A percentile compares a stretch with the other conserved stretches of the same genome.
Conservation (phyloP, 2,113 vertebrate species). For the Piprites chloris region DNA sequence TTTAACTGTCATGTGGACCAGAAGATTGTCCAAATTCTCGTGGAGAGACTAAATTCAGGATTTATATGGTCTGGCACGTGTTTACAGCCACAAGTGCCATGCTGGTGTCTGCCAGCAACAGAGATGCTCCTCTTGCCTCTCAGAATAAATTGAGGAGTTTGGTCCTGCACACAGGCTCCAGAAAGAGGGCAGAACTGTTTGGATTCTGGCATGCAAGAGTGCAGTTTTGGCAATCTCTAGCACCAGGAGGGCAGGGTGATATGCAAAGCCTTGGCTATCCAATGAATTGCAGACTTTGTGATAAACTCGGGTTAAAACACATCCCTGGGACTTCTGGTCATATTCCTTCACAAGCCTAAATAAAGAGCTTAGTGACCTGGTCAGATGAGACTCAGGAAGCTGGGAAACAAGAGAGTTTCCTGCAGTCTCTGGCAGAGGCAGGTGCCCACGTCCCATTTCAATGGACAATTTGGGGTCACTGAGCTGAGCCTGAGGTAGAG, state of each 20-base stretch:
- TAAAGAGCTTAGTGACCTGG: background rate
- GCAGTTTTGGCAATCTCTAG: background rate
- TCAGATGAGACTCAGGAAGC: background rate
- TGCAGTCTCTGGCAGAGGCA: background rate
- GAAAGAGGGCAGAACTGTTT: background rate
- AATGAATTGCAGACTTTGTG: background rate
- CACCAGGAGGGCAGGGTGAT: background rate
- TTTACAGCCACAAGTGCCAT: background rate
- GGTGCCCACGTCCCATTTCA: background rate
- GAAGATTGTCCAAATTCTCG: background rate
- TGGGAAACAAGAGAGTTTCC: background rate
- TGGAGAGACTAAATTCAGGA: background rate
- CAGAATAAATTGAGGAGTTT: background rate
- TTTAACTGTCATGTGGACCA: background rate
- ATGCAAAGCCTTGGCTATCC: background rate
- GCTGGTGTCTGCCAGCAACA: background rate
- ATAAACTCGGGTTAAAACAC: background rate
- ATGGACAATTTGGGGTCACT: accelerated
- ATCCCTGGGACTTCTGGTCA: background rate
- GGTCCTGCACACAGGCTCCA: background rate
- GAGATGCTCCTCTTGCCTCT: background rate
- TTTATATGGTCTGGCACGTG: background rate
- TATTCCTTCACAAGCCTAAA: background rate
- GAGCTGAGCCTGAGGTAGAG: background rate
- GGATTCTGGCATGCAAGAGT: background rate